Evolutionary conservation across 2,797 vertebrate species (phyloP).

Genomic region (Sandelia bainsii): DNA sequence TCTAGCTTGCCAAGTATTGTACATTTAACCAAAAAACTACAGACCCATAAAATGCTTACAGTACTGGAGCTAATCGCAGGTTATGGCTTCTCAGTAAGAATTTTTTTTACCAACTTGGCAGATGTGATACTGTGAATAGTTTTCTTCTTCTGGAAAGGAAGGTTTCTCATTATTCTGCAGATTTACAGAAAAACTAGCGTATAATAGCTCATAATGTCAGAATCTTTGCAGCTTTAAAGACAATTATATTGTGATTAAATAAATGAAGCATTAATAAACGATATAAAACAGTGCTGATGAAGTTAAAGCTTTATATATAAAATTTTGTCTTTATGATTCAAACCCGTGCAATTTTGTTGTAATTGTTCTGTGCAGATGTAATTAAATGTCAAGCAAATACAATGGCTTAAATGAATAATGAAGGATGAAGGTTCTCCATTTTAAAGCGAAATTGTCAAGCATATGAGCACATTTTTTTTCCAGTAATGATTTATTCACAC

Average conservation of each 20-base stretch:
- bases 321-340: neutral
- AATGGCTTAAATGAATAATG: neutral
- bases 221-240: constrained; percentile 1
- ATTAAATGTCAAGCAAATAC: constrained; percentile 18
- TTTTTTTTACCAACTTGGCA: constrained; percentile 32
- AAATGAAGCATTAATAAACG: neutral
- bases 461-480: neutral
- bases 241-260: constrained; percentile 6
- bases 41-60: constrained; percentile 18
- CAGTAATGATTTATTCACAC: neutral
- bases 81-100: constrained; percentile 38
- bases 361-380: neutral
- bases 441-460: neutral
- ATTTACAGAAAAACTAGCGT: constrained; percentile 11
- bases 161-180: constrained; percentile 1
- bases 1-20: constrained; percentile 21
- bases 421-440: neutral
- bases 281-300: neutral
- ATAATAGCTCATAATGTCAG: neutral
- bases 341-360: neutral
- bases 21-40: constrained; percentile 31
- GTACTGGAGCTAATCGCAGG: constrained; percentile 38
- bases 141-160: constrained; percentile 7
- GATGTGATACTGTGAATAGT: constrained; percentile 7
- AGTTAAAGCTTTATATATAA: neutral